Percentiles rank a stretch among this genome's conserved stretches.
These are phyloP conservation scores for Neogale vison DNA, from an alignment of 2,113 vertebrate genomes.

Conservation along the genomic window DNA sequence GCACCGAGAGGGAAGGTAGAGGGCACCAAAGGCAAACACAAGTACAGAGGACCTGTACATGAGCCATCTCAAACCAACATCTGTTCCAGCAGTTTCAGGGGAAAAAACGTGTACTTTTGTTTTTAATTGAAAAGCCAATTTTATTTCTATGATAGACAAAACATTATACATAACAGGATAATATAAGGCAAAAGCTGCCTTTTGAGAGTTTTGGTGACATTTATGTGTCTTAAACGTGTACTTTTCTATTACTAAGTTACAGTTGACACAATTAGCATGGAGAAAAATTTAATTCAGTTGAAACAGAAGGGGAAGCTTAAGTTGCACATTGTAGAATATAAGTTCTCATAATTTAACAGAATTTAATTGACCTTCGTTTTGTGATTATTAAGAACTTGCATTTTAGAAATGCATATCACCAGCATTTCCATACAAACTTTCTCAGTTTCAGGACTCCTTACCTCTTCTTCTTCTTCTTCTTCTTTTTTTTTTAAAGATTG, in stretches of 20 bases:
- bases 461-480: not conserved
- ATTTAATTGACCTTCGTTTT: too few species aligned
- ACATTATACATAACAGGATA: not conserved
- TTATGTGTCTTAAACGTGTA: not conserved
- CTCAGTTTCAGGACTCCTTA: not conserved
- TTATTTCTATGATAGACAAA: not conserved
- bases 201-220: conserved; percentile 1
- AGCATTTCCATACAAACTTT: not conserved
- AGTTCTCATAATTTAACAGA: too few species aligned
- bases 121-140: not conserved
- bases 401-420: too few species aligned
- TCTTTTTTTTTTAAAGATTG: too few species aligned
- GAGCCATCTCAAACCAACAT: fast-evolving
- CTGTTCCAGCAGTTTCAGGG: not conserved
- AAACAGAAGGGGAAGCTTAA: too few species aligned
- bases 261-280: too few species aligned
- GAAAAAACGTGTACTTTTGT: not conserved
- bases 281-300: too few species aligned
- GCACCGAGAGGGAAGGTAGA: not conserved
- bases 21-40: conserved; percentile 33
- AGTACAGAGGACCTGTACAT: too few species aligned
- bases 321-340: too few species aligned
- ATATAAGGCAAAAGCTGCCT: not conserved
- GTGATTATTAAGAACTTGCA: too few species aligned
- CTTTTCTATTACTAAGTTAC: not conserved